phyloP scores from a whole-genome alignment of 2,797 vertebrate genomes.

The Meriones psammophilus region DNA sequence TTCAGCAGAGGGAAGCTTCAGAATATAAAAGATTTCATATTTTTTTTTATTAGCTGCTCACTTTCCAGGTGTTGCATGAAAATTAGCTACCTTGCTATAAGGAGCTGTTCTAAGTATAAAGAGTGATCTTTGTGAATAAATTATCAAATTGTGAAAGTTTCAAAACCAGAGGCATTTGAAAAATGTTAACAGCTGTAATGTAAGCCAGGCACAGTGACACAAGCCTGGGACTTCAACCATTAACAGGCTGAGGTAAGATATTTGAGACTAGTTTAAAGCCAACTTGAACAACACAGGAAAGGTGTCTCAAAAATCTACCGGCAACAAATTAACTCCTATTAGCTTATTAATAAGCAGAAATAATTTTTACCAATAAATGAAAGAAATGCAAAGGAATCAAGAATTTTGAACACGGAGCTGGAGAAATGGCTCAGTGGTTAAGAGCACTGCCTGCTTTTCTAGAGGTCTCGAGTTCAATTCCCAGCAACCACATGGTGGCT shows the following conservation, averaged over 20 bases:
- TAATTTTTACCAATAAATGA: neutral
- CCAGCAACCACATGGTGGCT: no score
- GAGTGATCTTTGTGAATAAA: slow-evolving; percentile 26
- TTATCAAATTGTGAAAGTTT: neutral
- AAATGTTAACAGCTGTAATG: neutral
- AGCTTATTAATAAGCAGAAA: neutral
- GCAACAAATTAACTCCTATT: neutral
- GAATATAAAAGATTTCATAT: neutral
- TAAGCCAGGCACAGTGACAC: neutral
- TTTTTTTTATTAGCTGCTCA: neutral
- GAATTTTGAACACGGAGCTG: neutral
- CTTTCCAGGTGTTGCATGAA: neutral
- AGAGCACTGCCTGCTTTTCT: no score
- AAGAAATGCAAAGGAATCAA: neutral
- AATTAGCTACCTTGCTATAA: neutral
- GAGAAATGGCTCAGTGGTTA: no score
- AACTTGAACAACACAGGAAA: neutral
- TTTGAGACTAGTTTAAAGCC: neutral
- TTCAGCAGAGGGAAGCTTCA: neutral
- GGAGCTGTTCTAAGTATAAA: neutral
- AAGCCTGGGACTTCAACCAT: neutral
- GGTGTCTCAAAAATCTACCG: neutral
- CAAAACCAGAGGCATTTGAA: slow-evolving; percentile 1
- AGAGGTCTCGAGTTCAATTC: no score
- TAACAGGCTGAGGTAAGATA: neutral